Base-by-base conservation (phyloP, 2,797 vertebrate genomes). In the Poecilia velifera region DNA sequence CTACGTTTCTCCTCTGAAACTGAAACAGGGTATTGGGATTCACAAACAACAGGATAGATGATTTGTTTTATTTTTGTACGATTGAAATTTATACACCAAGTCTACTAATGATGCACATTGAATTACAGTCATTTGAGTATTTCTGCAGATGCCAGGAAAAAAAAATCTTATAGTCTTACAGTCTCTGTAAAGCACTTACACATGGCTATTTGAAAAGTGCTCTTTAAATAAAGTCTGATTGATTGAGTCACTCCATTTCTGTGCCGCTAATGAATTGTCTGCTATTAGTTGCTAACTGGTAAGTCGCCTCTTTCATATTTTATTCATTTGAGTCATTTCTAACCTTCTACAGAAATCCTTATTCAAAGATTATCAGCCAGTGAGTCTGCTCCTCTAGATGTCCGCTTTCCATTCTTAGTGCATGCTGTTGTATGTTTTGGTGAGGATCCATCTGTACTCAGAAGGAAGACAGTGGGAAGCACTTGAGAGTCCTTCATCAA, bases 241-340 rank as follows among this genome's bases (percentile, higher is more conserved):
- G 34, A 66, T 39, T 66, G 62, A 66, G 13, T 70, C 51, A 57
- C 75, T 78, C 72, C 62, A 45, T 49, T 8, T 76, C 74, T 73
- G 45, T 39, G 2, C 59, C 78, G 72, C 12, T 82, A 71, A 82
- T 80, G 76, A 77, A 62, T 81, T 76, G 59, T 79, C 62, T 39
- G 82, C 85, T 84, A 88, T 91, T 76, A 91, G 57, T 74, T 81
- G 34, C 13, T 68, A 64, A 82, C 80, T 77, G 18, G 71, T 87
- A 87, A 90, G 83, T 87, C 85, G 76, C 84, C 88, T 80, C 74
- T 78, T 18, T 85, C 78, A 90, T 90, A 8, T 90, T 76, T 91
- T 89, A 90, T 91, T 91, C n/a, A 93, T 87, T 9, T 3, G 1
- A 79, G 49, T 25, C 80, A 59, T 77, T 77, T 72, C 36, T 18